These are phyloP conservation scores for Crotalus tigris DNA, from an alignment of 2,113 vertebrate species.

Conservation along the genomic window DNA sequence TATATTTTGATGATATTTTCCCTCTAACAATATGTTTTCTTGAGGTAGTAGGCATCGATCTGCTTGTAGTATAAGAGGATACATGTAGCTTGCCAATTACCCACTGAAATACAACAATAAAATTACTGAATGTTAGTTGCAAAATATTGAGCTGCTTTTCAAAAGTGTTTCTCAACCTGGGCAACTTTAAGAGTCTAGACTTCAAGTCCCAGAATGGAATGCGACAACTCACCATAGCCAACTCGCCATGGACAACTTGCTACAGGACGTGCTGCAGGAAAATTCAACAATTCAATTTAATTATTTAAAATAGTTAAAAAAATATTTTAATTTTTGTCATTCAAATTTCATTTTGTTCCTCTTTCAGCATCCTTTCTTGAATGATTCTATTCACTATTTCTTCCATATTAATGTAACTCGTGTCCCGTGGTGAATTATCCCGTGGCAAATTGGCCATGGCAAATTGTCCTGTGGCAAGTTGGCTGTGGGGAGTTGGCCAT, in stretches of 20 bases:
- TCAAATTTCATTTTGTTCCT: neutral
- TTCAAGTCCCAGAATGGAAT: neutral
- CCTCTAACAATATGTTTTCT: neutral
- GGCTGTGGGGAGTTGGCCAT: neutral
- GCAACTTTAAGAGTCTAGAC: neutral
- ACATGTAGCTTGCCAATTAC: neutral
- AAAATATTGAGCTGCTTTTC: neutral
- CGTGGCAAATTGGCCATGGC: neutral
- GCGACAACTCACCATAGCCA: neutral
- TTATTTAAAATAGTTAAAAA: neutral
- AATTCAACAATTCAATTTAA: neutral
- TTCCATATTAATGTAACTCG: neutral
- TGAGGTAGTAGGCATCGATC: neutral
- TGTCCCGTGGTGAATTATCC: neutral
- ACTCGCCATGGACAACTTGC: neutral
- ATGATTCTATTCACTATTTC: neutral
- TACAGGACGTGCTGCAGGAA: neutral
- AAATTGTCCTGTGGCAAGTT: neutral
- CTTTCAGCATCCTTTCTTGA: neutral
- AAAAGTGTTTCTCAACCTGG: neutral
- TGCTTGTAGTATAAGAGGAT: neutral
- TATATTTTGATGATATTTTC: constrained; percentile 6
- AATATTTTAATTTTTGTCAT: neutral
- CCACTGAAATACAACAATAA: neutral
- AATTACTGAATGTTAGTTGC: neutral